Conservation (phyloP, 2,113 vertebrate genomes). For the Myiagra hebetior region DNA sequence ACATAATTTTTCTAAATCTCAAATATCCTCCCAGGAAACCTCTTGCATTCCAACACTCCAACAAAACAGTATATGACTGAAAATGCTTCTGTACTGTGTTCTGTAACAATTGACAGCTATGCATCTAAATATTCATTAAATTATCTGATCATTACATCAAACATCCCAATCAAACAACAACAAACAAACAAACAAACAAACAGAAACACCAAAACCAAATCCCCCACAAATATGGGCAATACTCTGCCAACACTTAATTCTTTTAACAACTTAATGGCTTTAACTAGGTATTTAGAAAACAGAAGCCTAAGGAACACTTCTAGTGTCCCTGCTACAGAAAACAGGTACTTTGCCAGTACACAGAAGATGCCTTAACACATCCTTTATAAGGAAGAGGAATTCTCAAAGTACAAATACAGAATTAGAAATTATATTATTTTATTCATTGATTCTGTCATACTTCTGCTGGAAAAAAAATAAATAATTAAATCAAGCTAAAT, state of each 20-base stretch:
- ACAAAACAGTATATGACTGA: not conserved
- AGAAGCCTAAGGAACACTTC: not conserved
- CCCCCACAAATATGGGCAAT: not conserved
- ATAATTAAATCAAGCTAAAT: not conserved
- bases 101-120: not conserved
- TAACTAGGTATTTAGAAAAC: not conserved
- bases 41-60: not conserved
- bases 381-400: not conserved
- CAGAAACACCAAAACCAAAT: not conserved
- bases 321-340: not conserved
- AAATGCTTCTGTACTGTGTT: not conserved
- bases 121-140: not conserved
- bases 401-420: not conserved
- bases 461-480: not conserved
- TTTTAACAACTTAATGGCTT: not conserved
- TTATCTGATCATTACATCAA: not conserved
- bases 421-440: not conserved
- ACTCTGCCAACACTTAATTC: not conserved
- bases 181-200: not conserved
- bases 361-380: not conserved
- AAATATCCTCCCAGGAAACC: not conserved
- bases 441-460: not conserved
- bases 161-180: not conserved
- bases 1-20: not conserved
- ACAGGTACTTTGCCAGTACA: not conserved